phyloP scores from a whole-genome alignment of 2,113 vertebrate species.

The Tragelaphus buxtoni region DNA sequence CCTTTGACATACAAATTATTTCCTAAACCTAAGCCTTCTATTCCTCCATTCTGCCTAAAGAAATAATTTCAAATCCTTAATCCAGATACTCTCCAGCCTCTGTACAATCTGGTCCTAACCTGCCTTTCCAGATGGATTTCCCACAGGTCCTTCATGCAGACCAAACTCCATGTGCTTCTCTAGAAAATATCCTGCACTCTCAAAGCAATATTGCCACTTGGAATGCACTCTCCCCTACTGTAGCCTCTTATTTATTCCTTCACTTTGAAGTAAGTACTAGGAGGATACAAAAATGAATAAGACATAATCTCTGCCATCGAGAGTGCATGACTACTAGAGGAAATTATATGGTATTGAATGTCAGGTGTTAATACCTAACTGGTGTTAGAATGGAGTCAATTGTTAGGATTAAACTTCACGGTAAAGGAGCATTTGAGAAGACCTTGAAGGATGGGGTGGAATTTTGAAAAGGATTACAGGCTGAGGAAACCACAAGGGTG shows the following conservation, averaged over 20 bases:
- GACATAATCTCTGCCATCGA: background rate
- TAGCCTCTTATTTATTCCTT: background rate
- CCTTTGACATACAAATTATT: background rate
- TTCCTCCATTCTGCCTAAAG: background rate
- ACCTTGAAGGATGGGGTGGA: background rate
- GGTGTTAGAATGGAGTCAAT: background rate
- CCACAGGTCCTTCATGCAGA: background rate
- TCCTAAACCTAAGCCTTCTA: background rate
- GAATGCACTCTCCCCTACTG: background rate
- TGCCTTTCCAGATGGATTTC: background rate
- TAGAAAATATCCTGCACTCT: constrained; percentile 1
- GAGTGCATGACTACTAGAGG: background rate
- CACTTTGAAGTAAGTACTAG: background rate
- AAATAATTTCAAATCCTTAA: constrained; percentile 13
- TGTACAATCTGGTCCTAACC: background rate
- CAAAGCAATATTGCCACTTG: background rate
- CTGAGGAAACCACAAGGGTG: background rate
- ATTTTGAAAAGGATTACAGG: background rate
- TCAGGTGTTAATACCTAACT: background rate
- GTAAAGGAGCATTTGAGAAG: background rate
- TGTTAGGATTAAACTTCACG: background rate
- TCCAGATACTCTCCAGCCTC: background rate
- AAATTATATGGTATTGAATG: background rate
- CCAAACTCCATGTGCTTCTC: background rate
- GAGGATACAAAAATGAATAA: background rate